Percentiles rank a stretch among this genome's conserved stretches.
Evolutionary conservation across 2,888 invertebrate species (phyloP).

Genomic region (Cheilosia impressa): DNA sequence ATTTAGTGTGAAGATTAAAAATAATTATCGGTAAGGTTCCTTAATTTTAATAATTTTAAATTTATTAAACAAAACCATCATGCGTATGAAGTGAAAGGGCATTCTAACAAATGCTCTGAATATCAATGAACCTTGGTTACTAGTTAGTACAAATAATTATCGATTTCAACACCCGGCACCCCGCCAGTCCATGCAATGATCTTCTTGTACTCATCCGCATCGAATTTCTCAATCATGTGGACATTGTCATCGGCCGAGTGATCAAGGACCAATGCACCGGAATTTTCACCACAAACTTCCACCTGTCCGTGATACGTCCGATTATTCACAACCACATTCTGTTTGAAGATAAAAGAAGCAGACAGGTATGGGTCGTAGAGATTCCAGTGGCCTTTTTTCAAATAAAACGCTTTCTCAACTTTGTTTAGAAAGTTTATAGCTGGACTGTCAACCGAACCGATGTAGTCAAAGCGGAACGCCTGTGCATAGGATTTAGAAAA

Average conservation of each 20-base stretch:
- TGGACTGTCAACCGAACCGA: conserved; percentile 77
- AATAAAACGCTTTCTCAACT: conserved; percentile 81
- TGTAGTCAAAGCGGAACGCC: conserved; percentile 84
- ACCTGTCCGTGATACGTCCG: conserved; percentile 84
- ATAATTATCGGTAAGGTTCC: too few species aligned
- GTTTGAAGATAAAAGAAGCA: conserved; percentile 83
- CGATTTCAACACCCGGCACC: conserved; percentile 26
- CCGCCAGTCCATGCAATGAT: conserved; percentile 78
- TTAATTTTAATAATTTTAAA: too few species aligned
- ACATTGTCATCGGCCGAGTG: conserved; percentile 79
- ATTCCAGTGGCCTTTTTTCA: conserved; percentile 77
- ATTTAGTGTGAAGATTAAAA: too few species aligned
- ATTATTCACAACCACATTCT: conserved; percentile 79
- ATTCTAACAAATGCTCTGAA: too few species aligned
- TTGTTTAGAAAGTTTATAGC: conserved; percentile 84
- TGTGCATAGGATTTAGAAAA: conserved; percentile 76
- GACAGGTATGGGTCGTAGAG: conserved; percentile 85
- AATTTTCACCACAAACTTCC: conserved; percentile 85
- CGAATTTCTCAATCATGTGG: conserved; percentile 75
- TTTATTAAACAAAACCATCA: too few species aligned
- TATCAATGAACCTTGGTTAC: background rate
- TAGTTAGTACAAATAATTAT: background rate
- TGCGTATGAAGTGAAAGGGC: too few species aligned
- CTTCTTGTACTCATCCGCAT: conserved; percentile 71
- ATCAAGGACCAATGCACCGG: conserved; percentile 87